Evolutionary conservation across 2,888 invertebrate genomes (phyloP).

Genomic region (Harpalus rubripes): DNA sequence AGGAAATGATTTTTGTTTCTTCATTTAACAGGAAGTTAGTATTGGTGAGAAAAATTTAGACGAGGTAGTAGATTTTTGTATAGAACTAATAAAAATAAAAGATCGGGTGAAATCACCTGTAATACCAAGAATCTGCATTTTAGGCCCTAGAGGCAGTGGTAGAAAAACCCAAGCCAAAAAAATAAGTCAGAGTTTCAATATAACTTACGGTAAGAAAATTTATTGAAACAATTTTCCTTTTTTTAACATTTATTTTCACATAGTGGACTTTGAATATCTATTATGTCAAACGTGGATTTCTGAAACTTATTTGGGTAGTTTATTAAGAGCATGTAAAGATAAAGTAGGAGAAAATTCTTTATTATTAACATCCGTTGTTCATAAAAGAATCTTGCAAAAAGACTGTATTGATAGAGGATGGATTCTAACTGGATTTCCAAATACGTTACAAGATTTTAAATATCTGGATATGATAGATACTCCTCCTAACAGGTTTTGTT

Average conservation of each 20-base stretch:
- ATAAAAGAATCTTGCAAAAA: conserved; percentile 77
- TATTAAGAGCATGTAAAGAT: conserved; percentile 73
- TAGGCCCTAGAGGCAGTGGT: conserved; percentile 82
- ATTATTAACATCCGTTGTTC: conserved; percentile 74
- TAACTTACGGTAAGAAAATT: conserved; percentile 77
- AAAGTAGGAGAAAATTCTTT: conserved; percentile 75
- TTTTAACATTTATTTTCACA: too few species aligned
- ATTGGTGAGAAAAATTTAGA: conserved; percentile 73
- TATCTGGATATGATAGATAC: conserved; percentile 80
- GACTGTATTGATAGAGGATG: conserved; percentile 83
- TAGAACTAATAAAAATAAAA: conserved; percentile 74
- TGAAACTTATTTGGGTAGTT: conserved; percentile 74
- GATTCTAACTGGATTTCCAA: conserved; percentile 82
- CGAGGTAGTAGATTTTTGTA: conserved; percentile 75
- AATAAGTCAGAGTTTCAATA: conserved; percentile 79
- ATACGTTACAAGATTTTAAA: conserved; percentile 80
- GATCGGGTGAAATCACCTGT: conserved; percentile 78
- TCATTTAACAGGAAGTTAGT: conserved; percentile 74
- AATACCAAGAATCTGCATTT: conserved; percentile 80
- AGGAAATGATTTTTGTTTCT: too few species aligned
- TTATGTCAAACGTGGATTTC: conserved; percentile 78
- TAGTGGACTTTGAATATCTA: conserved; percentile 81
- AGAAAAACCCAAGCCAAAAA: conserved; percentile 79
- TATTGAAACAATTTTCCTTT: too few species aligned
- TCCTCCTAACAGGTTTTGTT: conserved; percentile 82